phyloP scores from a whole-genome alignment of 2,888 invertebrate genomes.

The Ommatoiulus sabulosus region DNA sequence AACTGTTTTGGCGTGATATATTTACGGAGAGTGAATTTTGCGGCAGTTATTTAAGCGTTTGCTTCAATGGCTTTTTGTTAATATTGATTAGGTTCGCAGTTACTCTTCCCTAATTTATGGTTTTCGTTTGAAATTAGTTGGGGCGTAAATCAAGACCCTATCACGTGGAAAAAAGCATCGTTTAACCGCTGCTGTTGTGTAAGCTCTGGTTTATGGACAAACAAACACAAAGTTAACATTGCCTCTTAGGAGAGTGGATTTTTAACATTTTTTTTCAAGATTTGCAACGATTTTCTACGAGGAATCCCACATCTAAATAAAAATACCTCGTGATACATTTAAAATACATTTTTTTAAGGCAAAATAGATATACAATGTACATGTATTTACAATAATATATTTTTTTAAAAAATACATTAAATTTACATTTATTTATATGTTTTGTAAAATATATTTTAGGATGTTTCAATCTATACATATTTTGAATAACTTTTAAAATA shows the following conservation, averaged over 20 bases:
- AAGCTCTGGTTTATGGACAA: not conserved
- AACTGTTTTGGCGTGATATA: not conserved
- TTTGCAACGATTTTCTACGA: not conserved
- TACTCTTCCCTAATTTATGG: constrained; percentile 29
- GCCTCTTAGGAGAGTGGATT: not conserved
- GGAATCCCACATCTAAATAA: too few species aligned
- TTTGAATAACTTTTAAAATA: too few species aligned
- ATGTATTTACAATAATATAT: too few species aligned
- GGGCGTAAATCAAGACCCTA: not conserved
- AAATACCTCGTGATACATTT: too few species aligned
- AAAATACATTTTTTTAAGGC: too few species aligned
- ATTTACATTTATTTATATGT: too few species aligned
- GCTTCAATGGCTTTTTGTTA: constrained; percentile 32
- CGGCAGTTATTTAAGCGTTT: constrained; percentile 22
- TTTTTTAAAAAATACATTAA: too few species aligned
- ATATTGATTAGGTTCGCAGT: not conserved
- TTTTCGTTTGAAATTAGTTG: not conserved
- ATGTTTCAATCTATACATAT: too few species aligned
- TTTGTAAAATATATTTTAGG: too few species aligned
- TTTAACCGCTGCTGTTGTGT: not conserved
- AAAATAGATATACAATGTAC: too few species aligned
- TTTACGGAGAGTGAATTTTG: not conserved
- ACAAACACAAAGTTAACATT: not conserved
- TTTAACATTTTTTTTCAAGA: not conserved
- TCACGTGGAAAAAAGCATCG: constrained; percentile 2